phyloP scores from a whole-genome alignment of 2,113 vertebrate species.

The Chloropsis hardwickii region DNA sequence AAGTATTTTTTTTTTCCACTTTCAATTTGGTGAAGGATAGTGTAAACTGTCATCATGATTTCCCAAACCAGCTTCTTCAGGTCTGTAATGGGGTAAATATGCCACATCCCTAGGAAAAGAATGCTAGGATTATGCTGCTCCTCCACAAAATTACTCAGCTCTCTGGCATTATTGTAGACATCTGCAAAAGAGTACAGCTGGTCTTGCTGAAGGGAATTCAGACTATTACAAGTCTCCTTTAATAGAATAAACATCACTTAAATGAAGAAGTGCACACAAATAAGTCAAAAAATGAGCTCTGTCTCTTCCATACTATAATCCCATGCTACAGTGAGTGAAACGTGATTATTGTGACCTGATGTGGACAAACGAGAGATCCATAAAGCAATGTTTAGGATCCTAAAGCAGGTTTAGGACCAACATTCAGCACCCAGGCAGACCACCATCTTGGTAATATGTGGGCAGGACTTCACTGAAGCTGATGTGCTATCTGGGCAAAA shows the following conservation, averaged over 20 bases:
- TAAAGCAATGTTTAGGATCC: neutral
- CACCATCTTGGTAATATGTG: rapidly evolving
- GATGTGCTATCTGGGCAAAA: neutral
- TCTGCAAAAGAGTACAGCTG: neutral
- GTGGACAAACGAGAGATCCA: neutral
- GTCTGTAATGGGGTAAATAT: neutral
- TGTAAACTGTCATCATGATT: neutral
- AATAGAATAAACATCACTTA: neutral
- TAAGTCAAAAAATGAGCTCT: neutral
- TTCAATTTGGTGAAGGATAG: neutral
- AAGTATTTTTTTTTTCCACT: neutral
- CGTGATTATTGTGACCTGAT: neutral
- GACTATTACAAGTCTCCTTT: neutral
- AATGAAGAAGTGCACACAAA: neutral
- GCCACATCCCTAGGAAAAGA: neutral
- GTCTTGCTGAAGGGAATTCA: neutral
- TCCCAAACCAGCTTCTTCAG: neutral
- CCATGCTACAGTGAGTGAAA: rapidly evolving
- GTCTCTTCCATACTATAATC: neutral
- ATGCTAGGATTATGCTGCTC: neutral
- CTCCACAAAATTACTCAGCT: neutral
- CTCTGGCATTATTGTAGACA: neutral
- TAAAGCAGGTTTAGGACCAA: neutral
- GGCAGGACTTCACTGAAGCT: neutral
- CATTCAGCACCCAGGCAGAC: neutral